phyloP scores from a whole-genome alignment of 1,140 invertebrate genomes.

The Lasaia peninsularis region DNA sequence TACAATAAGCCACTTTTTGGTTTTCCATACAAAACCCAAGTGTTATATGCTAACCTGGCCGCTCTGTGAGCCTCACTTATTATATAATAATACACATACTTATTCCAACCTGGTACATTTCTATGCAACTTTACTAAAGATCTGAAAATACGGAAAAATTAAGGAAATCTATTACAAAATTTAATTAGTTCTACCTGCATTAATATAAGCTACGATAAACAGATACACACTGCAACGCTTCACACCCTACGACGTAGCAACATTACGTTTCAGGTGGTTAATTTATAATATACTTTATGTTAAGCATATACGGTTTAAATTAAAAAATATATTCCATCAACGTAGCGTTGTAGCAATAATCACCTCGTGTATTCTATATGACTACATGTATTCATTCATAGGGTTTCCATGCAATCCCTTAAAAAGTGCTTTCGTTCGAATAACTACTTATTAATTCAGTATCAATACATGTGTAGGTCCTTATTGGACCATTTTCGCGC shows the following conservation, averaged over 20 bases:
- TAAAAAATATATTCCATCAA: neutral
- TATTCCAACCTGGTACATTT: too few relatives aligned
- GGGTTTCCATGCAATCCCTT: neutral
- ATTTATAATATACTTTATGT: conserved; percentile 10
- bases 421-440: neutral
- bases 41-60: too few relatives aligned
- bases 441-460: too few relatives aligned
- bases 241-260: conserved; percentile 21
- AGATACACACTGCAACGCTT: conserved; percentile 44
- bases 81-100: too few relatives aligned
- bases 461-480: too few relatives aligned
- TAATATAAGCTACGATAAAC: conserved; percentile 45
- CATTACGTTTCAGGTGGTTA: neutral
- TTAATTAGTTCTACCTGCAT: conserved; percentile 15
- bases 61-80: too few relatives aligned
- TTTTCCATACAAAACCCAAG: too few relatives aligned
- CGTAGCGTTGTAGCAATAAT: conserved; percentile 2
- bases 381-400: neutral
- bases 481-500: too few relatives aligned
- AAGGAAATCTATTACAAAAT: neutral
- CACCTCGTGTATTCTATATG: neutral
- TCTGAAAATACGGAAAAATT: too few relatives aligned
- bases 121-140: too few relatives aligned
- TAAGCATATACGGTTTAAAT: conserved; percentile 10
- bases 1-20: too few relatives aligned